These are phyloP conservation scores for Anthopleura xanthogrammica DNA, from an alignment of 92 coral and sea anemone genomes.

Conservation along the genomic window DNA sequence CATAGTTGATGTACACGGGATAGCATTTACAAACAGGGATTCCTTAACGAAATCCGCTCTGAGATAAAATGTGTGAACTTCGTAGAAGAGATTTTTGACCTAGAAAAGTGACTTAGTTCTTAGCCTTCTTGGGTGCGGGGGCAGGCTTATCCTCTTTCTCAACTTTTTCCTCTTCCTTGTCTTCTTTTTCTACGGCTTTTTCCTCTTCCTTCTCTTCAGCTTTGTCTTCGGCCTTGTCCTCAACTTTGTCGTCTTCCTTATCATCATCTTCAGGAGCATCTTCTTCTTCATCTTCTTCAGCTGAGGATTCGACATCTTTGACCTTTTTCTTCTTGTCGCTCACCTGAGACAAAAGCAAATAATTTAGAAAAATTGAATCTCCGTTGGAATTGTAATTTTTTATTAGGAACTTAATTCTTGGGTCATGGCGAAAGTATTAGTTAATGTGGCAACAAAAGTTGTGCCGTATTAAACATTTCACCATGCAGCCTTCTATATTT, in stretches of 20 bases:
- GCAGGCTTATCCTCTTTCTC: constrained; percentile 38
- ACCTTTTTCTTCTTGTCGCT: not conserved
- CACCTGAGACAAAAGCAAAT: constrained; percentile 7
- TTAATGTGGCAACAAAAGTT: too few species aligned
- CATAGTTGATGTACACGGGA: constrained; percentile 20
- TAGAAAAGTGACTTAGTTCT: constrained; percentile 32
- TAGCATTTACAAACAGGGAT: constrained; percentile 33
- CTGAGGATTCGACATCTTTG: constrained; percentile 6
- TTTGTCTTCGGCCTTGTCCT: constrained; percentile 36
- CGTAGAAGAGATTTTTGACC: constrained; percentile 13
- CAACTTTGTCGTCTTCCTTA: constrained; percentile 42
- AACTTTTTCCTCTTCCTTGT: constrained; percentile 4
- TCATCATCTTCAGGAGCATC: constrained; percentile 36
- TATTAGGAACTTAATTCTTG: not conserved
- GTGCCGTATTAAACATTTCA: not conserved
- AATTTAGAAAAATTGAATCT: too few species aligned
- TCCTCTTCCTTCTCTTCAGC: constrained; percentile 44
- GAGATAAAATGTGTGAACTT: constrained; percentile 26
- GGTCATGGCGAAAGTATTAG: not conserved
- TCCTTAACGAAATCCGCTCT: constrained; percentile 24
- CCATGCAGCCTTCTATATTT: not conserved
- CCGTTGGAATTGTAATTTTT: too few species aligned
- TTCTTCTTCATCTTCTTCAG: constrained; percentile 22
- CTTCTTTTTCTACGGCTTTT: constrained; percentile 41
- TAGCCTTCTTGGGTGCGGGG: constrained; percentile 17